Conservation (phyloP, 2,888 invertebrate genomes). For the Oegoconia quadripuncta region DNA sequence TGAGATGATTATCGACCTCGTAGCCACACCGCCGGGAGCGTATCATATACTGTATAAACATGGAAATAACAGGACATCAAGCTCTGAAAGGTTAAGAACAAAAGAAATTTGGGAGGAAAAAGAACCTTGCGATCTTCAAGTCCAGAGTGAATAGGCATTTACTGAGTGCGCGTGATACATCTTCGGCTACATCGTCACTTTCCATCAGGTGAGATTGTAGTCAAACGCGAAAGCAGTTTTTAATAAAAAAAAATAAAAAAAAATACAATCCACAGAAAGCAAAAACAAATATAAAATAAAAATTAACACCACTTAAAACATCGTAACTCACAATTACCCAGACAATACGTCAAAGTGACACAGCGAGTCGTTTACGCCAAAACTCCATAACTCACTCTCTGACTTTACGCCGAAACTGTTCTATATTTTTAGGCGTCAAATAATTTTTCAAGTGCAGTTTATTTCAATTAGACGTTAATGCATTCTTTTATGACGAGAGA, state of each 20-base stretch:
- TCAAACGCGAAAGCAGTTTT: too few species aligned
- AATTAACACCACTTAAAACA: constrained; percentile 35
- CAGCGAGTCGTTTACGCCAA: constrained; percentile 2
- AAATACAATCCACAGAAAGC: not conserved
- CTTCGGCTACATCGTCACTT: too few species aligned
- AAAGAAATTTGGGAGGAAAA: too few species aligned
- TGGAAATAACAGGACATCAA: too few species aligned
- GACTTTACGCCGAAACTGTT: constrained; percentile 26
- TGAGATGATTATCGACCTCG: too few species aligned
- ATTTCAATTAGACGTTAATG: constrained; percentile 53
- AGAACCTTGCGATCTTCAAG: too few species aligned
- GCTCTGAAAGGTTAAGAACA: too few species aligned
- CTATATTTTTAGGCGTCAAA: constrained; percentile 19
- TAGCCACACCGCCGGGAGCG: too few species aligned
- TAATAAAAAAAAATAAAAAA: not conserved
- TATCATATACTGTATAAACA: too few species aligned
- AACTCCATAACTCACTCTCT: not conserved
- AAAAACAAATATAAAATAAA: constrained; percentile 29
- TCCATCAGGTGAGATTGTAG: too few species aligned
- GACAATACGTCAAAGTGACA: constrained; percentile 7
- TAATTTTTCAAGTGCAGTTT: constrained; percentile 40
- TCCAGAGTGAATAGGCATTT: too few species aligned
- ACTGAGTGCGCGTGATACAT: too few species aligned
- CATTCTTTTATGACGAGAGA: constrained; percentile 28
- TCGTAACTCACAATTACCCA: constrained; percentile 38